phyloP scores from a whole-genome alignment of 2,797 vertebrate species.

The Decapterus maruadsi region DNA sequence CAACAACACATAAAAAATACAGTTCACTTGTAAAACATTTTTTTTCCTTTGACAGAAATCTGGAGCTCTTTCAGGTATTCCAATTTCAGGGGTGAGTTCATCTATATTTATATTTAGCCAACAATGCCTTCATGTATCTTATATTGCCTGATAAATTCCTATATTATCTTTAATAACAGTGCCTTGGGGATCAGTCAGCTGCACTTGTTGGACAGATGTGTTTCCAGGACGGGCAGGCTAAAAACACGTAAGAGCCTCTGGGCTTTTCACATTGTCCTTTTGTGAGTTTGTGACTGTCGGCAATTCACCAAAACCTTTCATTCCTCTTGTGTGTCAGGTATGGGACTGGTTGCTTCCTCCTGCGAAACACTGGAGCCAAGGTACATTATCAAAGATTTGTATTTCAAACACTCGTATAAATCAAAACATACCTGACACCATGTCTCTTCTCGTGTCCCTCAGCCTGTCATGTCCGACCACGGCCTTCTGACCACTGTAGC shows the following conservation, averaged over 20 bases:
- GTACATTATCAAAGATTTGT: slow-evolving; percentile 66
- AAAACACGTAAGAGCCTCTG: slow-evolving; percentile 92
- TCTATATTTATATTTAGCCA: not conserved
- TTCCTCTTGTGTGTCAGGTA: slow-evolving; percentile 84
- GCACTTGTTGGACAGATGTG: slow-evolving; percentile 99
- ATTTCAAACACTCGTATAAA: not conserved
- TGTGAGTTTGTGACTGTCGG: accelerated
- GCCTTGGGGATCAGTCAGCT: slow-evolving; percentile 98
- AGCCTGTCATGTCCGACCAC: slow-evolving; percentile 98
- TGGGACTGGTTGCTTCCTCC: slow-evolving; percentile 97
- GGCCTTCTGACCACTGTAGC: slow-evolving; percentile 97
- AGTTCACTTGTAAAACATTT: not conserved
- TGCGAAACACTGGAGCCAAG: slow-evolving; percentile 95
- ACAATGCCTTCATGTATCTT: not conserved
- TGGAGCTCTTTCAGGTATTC: slow-evolving; percentile 93
- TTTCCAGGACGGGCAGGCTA: slow-evolving; percentile 95
- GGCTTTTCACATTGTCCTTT: not conserved
- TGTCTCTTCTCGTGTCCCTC: slow-evolving; percentile 30
- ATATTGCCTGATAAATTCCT: accelerated
- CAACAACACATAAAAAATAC: too few relatives aligned
- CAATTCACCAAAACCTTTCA: not conserved
- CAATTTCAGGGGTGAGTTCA: slow-evolving; percentile 95
- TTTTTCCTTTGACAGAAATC: slow-evolving; percentile 88
- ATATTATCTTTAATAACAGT: slow-evolving; percentile 80
- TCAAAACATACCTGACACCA: not conserved